A percentile compares a stretch with the other conserved stretches of the same genome.
These are phyloP conservation scores for Musca vetustissima DNA, from an alignment of 1,140 invertebrate species.

Conservation along the genomic window DNA sequence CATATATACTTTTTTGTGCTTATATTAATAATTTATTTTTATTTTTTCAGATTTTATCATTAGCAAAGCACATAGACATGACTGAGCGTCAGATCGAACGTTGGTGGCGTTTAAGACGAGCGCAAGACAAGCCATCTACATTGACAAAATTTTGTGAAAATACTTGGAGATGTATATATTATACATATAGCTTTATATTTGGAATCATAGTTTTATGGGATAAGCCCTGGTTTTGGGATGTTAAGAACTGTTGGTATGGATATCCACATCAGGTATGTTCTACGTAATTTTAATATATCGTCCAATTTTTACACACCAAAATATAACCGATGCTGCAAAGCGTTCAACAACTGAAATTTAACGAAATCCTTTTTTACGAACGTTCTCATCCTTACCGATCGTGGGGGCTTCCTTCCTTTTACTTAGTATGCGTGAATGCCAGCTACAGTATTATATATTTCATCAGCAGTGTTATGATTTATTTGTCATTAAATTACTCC, in stretches of 20 bases:
- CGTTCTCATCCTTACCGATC: too few relatives aligned
- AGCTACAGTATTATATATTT: too few relatives aligned
- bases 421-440: too few relatives aligned
- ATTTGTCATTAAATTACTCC: too few relatives aligned
- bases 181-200: conserved; percentile 79
- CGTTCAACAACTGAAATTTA: too few relatives aligned
- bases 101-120: conserved; percentile 81
- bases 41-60: conserved; percentile 69
- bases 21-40: conserved; percentile 17
- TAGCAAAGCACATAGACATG: conserved; percentile 86
- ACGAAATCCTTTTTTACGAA: too few relatives aligned
- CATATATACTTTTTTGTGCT: too few relatives aligned
- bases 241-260: conserved; percentile 86
- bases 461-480: too few relatives aligned
- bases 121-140: conserved; percentile 83
- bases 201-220: conserved; percentile 85
- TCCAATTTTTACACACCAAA: too few relatives aligned
- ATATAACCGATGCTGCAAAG: too few relatives aligned
- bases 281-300: conserved; percentile 12
- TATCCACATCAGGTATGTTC: conserved; percentile 67
- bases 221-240: conserved; percentile 94
- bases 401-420: too few relatives aligned
- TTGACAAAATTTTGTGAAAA: conserved; percentile 92
- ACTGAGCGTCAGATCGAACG: conserved; percentile 86
- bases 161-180: conserved; percentile 88